Evolutionary conservation across 2,888 invertebrate genomes (phyloP).

Genomic region (Eupeodes luniger): DNA sequence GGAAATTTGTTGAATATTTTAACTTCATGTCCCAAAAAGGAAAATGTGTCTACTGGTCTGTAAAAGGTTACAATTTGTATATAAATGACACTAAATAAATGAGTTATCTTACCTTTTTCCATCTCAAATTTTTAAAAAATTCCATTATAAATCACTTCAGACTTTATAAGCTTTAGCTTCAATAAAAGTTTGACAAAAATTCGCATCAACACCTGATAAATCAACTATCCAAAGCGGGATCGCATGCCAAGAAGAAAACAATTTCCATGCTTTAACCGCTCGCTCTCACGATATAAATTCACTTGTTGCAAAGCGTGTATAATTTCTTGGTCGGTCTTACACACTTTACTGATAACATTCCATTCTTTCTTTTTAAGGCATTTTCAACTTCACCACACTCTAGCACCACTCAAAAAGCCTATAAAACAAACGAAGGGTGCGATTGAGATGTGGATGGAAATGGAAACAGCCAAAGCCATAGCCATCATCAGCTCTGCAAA

Average conservation of each 20-base stretch:
- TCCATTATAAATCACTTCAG: too few species aligned
- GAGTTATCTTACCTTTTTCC: too few species aligned
- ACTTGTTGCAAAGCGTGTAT: conserved; percentile 56
- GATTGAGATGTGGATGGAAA: conserved; percentile 15
- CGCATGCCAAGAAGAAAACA: conserved; percentile 46
- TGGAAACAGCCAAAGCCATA: background rate
- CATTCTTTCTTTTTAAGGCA: conserved; percentile 23
- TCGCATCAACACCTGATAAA: conserved; percentile 46
- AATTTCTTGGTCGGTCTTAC: conserved; percentile 8
- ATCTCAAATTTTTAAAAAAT: too few species aligned
- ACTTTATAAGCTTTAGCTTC: too few species aligned
- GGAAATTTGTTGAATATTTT: too few species aligned
- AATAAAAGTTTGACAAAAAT: conserved; percentile 47
- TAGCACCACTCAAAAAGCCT: conserved; percentile 28
- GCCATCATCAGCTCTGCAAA: conserved; percentile 22
- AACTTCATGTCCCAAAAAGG: too few species aligned
- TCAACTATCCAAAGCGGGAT: conserved; percentile 57
- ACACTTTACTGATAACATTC: conserved; percentile 4
- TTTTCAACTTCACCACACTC: conserved; percentile 29
- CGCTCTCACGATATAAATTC: conserved; percentile 47
- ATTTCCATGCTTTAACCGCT: conserved; percentile 33
- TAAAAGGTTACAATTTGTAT: too few species aligned
- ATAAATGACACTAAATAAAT: too few species aligned
- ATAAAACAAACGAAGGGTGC: conserved; percentile 57
- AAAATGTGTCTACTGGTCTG: too few species aligned